Conservation (phyloP, 2,113 vertebrate genomes). For the Platysternon megacephalum region DNA sequence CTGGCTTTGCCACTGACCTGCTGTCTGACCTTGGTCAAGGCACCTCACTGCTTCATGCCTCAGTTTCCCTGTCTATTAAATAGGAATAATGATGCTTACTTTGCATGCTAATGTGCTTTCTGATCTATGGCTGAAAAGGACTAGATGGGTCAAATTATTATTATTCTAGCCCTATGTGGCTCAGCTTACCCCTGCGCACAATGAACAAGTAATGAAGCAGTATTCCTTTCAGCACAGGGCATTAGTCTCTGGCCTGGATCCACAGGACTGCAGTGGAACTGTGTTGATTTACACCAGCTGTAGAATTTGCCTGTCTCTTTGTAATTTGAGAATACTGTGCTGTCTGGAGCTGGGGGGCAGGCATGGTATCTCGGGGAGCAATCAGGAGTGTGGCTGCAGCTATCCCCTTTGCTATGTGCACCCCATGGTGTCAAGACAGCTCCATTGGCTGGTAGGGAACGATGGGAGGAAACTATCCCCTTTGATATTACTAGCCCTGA, state of each 20-base stretch:
- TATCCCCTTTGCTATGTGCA: background rate
- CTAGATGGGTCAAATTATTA: background rate
- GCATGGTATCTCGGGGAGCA: background rate
- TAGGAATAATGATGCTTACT: background rate
- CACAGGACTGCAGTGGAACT: background rate
- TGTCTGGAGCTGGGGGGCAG: background rate
- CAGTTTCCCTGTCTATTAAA: too few relatives aligned
- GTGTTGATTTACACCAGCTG: background rate
- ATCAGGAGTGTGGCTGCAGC: background rate
- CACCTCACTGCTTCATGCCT: too few relatives aligned
- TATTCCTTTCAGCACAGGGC: background rate
- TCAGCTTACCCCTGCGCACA: background rate
- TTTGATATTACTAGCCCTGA: background rate
- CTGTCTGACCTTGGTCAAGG: background rate
- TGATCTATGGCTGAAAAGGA: background rate
- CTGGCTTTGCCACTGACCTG: background rate
- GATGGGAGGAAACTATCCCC: background rate
- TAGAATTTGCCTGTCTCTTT: background rate
- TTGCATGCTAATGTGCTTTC: background rate
- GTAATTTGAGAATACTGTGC: background rate
- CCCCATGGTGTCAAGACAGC: background rate
- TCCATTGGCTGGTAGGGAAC: background rate
- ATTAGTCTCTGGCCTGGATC: background rate
- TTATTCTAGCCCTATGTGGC: background rate
- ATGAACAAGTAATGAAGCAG: background rate